Evolutionary conservation across 2,797 vertebrate genomes (phyloP), one percentile per base, ranked within the genome.

Genomic region (Paratrypauchen microcephalus): DNA sequence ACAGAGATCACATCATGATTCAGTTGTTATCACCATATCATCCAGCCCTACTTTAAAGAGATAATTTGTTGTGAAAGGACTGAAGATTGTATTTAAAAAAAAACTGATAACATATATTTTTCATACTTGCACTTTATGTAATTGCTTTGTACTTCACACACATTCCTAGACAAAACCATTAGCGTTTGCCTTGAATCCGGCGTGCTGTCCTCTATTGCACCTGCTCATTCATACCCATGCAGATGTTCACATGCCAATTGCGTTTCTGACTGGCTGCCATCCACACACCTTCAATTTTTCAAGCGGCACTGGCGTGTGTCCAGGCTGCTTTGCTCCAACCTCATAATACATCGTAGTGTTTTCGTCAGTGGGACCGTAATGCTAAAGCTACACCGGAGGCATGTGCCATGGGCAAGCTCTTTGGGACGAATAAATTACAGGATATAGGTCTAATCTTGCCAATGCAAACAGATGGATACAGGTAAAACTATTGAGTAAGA

Each of bases 381-480:
- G 77, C 76, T 83, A 76, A 61, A 86, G 83, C 75, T 77, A 69
- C 52, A 47, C 48, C 70, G 73, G 61, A n/a, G 71, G 73, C 77
- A 81, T 77, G 76, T 77, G 86, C 81, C 83, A 81, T 82, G 78
- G 59, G 63, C 45, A 64, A 65, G 69, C 81, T 79, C 76, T 79
- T 69, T 72, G 73, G 74, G 75, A 76, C 82, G 83, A 82, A 83
- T 76, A 71, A 72, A 74, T 76, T 68, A 71, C 74, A 66, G 72
- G 75, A 76, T 62, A 60, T 65, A 58, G 66, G 70, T 74, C 77
- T 81, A 86, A 87, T 87, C 79, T 79, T 68, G 52, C 26, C 41
- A 65, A 77, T 77, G 75, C 78, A 81, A 86, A 88, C 88, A 87
- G 84, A 89, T 86, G 87, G 81, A 86, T 78, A 56, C 65, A 64